Evolutionary conservation across 2,797 vertebrate genomes (phyloP).

Genomic region (Phataginus tricuspis): DNA sequence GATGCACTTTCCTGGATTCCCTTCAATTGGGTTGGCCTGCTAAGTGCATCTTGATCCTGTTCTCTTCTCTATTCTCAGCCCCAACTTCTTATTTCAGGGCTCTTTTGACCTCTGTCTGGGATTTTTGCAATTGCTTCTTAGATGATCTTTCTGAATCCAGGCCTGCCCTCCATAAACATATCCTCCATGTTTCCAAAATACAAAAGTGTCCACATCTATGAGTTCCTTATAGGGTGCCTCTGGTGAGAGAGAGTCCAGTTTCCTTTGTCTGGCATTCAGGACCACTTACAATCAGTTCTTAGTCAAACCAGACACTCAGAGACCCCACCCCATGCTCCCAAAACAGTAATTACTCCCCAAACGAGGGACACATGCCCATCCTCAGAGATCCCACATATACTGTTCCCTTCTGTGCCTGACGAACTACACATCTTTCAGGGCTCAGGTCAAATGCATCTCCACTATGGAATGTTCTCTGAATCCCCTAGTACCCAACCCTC

Average conservation of each 20-base stretch:
- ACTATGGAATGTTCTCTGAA: neutral
- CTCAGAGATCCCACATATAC: fast-evolving
- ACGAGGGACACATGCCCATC: neutral
- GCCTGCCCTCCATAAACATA: neutral
- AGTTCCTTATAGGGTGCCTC: neutral
- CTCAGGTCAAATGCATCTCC: neutral
- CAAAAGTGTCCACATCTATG: neutral
- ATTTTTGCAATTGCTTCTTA: neutral
- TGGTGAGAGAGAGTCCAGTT: neutral
- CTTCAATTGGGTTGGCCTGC: neutral
- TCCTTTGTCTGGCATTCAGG: neutral
- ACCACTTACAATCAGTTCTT: neutral
- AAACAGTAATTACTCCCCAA: neutral
- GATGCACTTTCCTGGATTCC: neutral
- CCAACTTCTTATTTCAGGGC: neutral
- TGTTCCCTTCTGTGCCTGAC: neutral
- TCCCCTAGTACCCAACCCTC: fast-evolving
- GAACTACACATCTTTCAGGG: neutral
- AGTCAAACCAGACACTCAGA: neutral
- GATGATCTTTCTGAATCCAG: neutral
- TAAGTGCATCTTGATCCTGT: neutral
- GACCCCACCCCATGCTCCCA: neutral
- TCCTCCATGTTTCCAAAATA: neutral
- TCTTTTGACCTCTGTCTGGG: neutral
- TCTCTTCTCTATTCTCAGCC: neutral